Percentiles rank a stretch among this genome's conserved stretches.
phyloP scores from a whole-genome alignment of 2,113 vertebrate genomes.

The Dipodomys stephensi region DNA sequence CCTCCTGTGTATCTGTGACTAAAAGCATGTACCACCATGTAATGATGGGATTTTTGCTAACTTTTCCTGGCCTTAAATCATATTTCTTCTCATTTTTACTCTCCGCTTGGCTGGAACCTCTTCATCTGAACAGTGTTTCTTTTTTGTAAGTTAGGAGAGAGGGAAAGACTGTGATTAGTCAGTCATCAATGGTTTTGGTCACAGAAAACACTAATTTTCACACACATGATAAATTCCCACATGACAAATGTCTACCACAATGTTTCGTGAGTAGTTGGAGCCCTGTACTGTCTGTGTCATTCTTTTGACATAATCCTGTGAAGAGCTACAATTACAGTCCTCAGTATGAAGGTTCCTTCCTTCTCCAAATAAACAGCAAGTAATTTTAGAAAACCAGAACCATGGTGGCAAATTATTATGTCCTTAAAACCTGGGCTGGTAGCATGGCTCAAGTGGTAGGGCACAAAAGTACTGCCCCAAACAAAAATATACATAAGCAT shows the following conservation, averaged over 20 bases:
- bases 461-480: no score
- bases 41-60: no score
- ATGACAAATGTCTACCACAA: accelerated
- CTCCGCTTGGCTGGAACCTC: no score
- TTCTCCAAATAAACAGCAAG: background rate
- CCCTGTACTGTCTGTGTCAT: accelerated
- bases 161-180: background rate
- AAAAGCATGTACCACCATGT: no score
- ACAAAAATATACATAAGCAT: no score
- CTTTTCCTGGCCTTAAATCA: no score
- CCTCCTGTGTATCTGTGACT: no score
- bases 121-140: no score
- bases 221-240: accelerated
- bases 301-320: background rate
- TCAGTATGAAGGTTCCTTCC: background rate
- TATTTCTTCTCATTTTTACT: no score
- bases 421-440: background rate
- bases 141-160: background rate
- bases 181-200: background rate
- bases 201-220: background rate
- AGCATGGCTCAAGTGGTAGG: no score
- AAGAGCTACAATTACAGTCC: accelerated
- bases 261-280: accelerated
- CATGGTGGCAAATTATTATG: background rate
- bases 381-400: background rate